Evolutionary conservation across 2,113 vertebrate species (phyloP).

Genomic region (Felis catus): F.catus_Fca126_mat1.0 CM031413.1:151794501-151795000

Average conservation of each 20-base stretch:
- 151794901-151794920: background rate
- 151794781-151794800: background rate
- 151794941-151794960: background rate
- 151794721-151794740: background rate
- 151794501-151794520: background rate
- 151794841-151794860: background rate
- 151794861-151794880: background rate
- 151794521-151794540: background rate
- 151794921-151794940: background rate
- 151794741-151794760: background rate
- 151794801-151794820: background rate
- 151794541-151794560: background rate
- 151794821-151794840: background rate
- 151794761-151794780: background rate
- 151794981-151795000: background rate
- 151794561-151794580: background rate
- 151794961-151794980: background rate
- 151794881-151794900: background rate
- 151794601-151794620: background rate
- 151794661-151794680: background rate
- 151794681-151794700: background rate
- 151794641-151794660: background rate
- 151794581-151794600: background rate
- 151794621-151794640: background rate
- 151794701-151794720: background rate